Base-by-base conservation (phyloP, 37 sponge, comb jelly and placozoan genomes). In the Hormiphora californensis region DNA sequence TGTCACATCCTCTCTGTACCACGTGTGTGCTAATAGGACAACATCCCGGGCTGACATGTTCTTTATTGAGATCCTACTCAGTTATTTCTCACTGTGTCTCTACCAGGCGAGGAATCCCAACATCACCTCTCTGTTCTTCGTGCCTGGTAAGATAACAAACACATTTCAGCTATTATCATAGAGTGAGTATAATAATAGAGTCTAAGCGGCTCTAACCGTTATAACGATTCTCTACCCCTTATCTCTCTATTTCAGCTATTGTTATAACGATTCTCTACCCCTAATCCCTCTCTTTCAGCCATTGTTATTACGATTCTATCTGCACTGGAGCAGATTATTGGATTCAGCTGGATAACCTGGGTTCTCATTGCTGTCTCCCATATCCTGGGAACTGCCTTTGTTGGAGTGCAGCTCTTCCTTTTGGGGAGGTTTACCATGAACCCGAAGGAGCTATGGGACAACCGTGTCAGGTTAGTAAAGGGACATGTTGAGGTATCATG, bases 1-100 rank as follows among this genome's bases (percentile, higher is more conserved):
- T 19, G 46, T 73, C 19, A 22, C 81, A 19, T 41, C 49, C 21
- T 44, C 81, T 1, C 40, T 73, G 25, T 73, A 73, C 81, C 81
- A 73, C 81, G 81, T 73, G 43, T 73, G 81, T 30, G 49, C 81
- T 1, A 73, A 73, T 51, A 44, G 25, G 23, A 73, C 81, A 44
- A 67, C 68, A 7, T 67, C 68, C 35, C 68, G 46, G 21, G 43
- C 43, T 36, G 43, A 73, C 46, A 73, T 73, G 81, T 73, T 44
- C 81, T 40, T 67, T 34, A 67, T 67, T 39, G 68, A 67, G 68
- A 67, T 67, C 5, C 68, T 67, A 21, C 68, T 67, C 7, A 39
- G 68, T 32, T 67, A 67, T 39, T 67, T 36, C 68, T 67, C 68
- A 15, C 68, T 67, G 37, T 36, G 34, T 8, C 36, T 67, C 38